Evolutionary conservation across 2,888 invertebrate species (phyloP).

Genomic region (Graphium colonna): DNA sequence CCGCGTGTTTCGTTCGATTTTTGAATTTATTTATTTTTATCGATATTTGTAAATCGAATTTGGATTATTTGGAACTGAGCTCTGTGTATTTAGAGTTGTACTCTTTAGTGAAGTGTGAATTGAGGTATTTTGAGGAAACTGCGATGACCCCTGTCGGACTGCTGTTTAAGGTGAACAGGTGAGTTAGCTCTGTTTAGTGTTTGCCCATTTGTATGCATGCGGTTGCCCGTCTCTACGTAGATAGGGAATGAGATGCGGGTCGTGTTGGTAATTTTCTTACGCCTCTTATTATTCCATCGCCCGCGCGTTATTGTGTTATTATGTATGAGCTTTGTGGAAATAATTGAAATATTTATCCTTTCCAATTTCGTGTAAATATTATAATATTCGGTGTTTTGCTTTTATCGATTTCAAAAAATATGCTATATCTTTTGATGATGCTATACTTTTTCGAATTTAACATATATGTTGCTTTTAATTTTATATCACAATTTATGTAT

Average conservation of each 20-base stretch:
- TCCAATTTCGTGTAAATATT: not conserved
- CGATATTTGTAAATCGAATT: slow-evolving; percentile 1
- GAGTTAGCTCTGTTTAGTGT: slow-evolving; percentile 39
- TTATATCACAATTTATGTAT: not conserved
- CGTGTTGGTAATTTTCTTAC: slow-evolving; percentile 20
- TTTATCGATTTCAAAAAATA: no score
- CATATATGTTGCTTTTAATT: not conserved
- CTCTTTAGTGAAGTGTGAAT: slow-evolving; percentile 38
- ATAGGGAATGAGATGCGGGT: slow-evolving; percentile 21
- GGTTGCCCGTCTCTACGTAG: slow-evolving; percentile 9
- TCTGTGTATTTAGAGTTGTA: slow-evolving; percentile 6
- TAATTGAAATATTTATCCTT: slow-evolving; percentile 14
- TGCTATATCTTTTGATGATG: no score
- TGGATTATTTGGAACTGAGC: slow-evolving; percentile 8
- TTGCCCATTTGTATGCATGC: slow-evolving; percentile 19
- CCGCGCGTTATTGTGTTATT: slow-evolving; percentile 9
- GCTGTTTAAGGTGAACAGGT: slow-evolving; percentile 82
- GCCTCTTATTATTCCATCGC: slow-evolving; percentile 17
- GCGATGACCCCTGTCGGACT: slow-evolving; percentile 81
- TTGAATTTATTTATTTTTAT: not conserved
- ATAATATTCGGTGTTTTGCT: no score
- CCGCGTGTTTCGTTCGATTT: not conserved
- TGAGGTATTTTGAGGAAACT: slow-evolving; percentile 33
- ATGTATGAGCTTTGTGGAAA: slow-evolving; percentile 16
- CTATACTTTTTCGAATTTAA: not conserved